Conservation (phyloP, 2,797 vertebrate species). For the Danio albolineatus region DNA sequence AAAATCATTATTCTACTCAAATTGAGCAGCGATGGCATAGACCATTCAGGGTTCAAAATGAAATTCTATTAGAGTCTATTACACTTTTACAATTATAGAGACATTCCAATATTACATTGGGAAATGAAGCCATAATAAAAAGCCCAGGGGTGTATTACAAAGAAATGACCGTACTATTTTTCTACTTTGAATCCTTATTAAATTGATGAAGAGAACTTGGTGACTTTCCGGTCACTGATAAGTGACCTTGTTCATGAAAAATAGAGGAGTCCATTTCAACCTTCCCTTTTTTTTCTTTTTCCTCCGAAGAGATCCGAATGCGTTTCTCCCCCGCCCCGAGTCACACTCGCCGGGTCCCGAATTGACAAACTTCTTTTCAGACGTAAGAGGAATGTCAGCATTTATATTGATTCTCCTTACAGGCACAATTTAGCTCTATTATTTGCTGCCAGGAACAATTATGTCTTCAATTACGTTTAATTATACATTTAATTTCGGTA, state of each 20-base stretch:
- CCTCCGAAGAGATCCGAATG: slow-evolving; percentile 59
- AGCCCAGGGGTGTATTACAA: slow-evolving; percentile 99
- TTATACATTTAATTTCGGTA: slow-evolving; percentile 78
- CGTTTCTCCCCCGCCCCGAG: slow-evolving; percentile 10
- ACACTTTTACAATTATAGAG: slow-evolving; percentile 99
- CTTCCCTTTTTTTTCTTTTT: slow-evolving; percentile 63
- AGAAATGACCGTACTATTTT: slow-evolving; percentile 96
- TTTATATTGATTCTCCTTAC: slow-evolving; percentile 63
- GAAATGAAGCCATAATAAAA: slow-evolving; percentile 99
- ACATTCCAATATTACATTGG: slow-evolving; percentile 98
- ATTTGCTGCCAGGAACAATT: slow-evolving; percentile 72
- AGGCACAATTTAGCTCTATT: slow-evolving; percentile 70
- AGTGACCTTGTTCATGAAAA: slow-evolving; percentile 93
- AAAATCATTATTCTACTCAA: slow-evolving; percentile 99
- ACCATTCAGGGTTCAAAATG: slow-evolving; percentile 98
- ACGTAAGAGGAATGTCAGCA: slow-evolving; percentile 60
- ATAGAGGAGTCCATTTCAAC: slow-evolving; percentile 74
- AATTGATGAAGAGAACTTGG: slow-evolving; percentile 94
- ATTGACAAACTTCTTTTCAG: slow-evolving; percentile 56
- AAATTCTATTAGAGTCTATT: slow-evolving; percentile 99
- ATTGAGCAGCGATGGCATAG: slow-evolving; percentile 95
- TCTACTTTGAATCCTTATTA: slow-evolving; percentile 91
- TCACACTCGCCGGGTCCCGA: slow-evolving; percentile 61
- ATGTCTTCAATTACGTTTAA: slow-evolving; percentile 79
- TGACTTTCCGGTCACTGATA: slow-evolving; percentile 91